A percentile compares a stretch with the other conserved stretches of the same genome.
Conservation (phyloP, 2,113 vertebrate genomes). For the Octodon degus region DNA sequence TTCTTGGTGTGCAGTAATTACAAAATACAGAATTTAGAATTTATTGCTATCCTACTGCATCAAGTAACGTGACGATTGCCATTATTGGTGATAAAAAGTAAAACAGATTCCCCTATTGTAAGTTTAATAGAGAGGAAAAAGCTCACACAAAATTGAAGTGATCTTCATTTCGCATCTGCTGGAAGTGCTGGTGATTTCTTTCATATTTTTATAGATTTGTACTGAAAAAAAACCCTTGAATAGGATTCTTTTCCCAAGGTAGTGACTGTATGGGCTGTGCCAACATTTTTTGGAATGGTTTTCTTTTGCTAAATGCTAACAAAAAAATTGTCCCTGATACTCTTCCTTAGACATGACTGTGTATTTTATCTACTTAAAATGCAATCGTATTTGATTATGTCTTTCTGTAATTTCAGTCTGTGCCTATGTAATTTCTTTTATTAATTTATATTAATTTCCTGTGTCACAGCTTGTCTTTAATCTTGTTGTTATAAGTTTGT, state of each 20-base stretch:
- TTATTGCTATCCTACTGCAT: background rate
- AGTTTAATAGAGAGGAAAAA: constrained; percentile 11
- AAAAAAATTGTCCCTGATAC: background rate
- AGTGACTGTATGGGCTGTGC: background rate
- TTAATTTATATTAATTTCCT: background rate
- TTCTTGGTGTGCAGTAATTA: constrained; percentile 10
- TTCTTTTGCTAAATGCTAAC: background rate
- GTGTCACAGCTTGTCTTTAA: background rate
- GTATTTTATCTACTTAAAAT: constrained; percentile 1
- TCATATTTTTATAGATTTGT: background rate
- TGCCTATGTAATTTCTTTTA: background rate
- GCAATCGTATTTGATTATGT: background rate
- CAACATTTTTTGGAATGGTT: background rate
- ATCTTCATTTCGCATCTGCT: background rate
- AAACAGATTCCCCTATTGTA: background rate
- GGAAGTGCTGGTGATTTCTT: background rate
- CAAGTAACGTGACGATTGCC: background rate
- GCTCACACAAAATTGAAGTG: background rate
- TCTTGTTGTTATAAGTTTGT: background rate
- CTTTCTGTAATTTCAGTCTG: background rate
- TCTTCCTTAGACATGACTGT: background rate
- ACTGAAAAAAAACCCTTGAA: background rate
- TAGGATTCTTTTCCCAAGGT: background rate
- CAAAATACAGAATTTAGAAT: background rate
- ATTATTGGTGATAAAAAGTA: background rate